A percentile compares a stretch with the other conserved stretches of the same genome.
phyloP scores from a whole-genome alignment of 1,140 invertebrate genomes.

The Lordiphosa stackelbergi region DNA sequence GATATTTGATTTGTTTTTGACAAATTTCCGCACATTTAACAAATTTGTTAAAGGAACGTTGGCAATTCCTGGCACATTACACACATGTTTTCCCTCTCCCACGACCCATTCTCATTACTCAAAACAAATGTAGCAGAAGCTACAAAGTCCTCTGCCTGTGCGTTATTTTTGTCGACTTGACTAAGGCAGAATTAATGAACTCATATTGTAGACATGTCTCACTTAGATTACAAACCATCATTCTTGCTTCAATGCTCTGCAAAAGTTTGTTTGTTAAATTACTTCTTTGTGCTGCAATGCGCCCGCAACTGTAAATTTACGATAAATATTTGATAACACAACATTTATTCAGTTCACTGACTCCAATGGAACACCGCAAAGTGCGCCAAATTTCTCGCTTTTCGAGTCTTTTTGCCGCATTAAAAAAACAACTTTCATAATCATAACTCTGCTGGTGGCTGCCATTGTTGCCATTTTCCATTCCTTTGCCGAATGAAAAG shows the following conservation, averaged over 20 bases:
- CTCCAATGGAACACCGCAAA: slow-evolving; percentile 49
- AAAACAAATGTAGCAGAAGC: slow-evolving; percentile 44
- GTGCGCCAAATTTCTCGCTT: slow-evolving; percentile 51
- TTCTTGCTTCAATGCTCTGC: slow-evolving; percentile 13
- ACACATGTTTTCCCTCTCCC: too few species aligned
- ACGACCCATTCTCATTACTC: slow-evolving; percentile 38
- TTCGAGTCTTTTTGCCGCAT: slow-evolving; percentile 37
- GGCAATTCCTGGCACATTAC: too few species aligned
- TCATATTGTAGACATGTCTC: slow-evolving; percentile 57
- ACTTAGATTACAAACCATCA: slow-evolving; percentile 42
- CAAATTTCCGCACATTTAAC: too few species aligned
- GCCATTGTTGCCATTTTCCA: slow-evolving; percentile 34
- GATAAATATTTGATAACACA: slow-evolving; percentile 56
- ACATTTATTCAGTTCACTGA: slow-evolving; percentile 57
- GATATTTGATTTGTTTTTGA: too few species aligned
- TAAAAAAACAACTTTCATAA: slow-evolving; percentile 68
- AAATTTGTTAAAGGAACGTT: too few species aligned
- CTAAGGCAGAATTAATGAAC: slow-evolving; percentile 58
- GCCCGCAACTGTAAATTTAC: slow-evolving; percentile 1
- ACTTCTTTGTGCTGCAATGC: slow-evolving; percentile 45
- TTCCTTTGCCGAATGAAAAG: slow-evolving; percentile 26
- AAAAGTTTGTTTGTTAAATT: slow-evolving; percentile 11
- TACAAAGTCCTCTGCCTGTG: slow-evolving; percentile 15
- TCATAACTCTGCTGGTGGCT: slow-evolving; percentile 59
- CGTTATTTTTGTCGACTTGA: slow-evolving; percentile 11